Percentiles rank a stretch among this genome's conserved stretches.
Evolutionary conservation across 2,888 invertebrate species (phyloP).

Genomic region (Archaeoteleia sp.): DNA sequence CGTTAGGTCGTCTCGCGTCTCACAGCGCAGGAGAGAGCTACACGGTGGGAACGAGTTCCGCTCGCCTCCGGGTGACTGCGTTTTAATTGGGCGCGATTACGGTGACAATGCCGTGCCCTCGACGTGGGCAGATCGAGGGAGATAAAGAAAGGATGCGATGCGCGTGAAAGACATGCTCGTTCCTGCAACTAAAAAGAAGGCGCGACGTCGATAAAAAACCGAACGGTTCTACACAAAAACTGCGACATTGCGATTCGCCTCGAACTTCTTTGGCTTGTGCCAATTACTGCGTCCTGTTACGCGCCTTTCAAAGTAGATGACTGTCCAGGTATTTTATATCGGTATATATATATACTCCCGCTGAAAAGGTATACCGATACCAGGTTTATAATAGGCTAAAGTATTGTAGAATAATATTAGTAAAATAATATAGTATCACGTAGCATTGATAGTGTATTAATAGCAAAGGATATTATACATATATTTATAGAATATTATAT

Average conservation of each 20-base stretch:
- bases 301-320: too few species aligned
- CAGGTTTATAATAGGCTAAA: too few species aligned
- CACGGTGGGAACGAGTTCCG: constrained; percentile 59
- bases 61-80: constrained; percentile 55
- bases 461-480: too few species aligned
- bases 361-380: too few species aligned
- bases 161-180: constrained; percentile 41
- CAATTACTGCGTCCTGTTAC: constrained; percentile 40
- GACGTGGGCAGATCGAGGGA: constrained; percentile 55
- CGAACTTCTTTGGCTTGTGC: constrained; percentile 34
- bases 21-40: constrained; percentile 46
- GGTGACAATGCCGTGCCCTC: constrained; percentile 57
- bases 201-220: constrained; percentile 43
- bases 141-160: constrained; percentile 55
- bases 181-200: constrained; percentile 37
- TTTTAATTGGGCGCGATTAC: constrained; percentile 67
- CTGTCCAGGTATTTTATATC: too few species aligned
- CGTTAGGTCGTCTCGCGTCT: constrained; percentile 62
- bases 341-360: too few species aligned
- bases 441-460: too few species aligned
- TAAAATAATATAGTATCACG: too few species aligned
- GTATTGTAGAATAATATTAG: too few species aligned
- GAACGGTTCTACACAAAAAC: constrained; percentile 34
- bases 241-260: constrained; percentile 21
- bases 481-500: too few species aligned